Conservation (phyloP, 2,888 invertebrate species). For the Harpalus rufipes region DNA sequence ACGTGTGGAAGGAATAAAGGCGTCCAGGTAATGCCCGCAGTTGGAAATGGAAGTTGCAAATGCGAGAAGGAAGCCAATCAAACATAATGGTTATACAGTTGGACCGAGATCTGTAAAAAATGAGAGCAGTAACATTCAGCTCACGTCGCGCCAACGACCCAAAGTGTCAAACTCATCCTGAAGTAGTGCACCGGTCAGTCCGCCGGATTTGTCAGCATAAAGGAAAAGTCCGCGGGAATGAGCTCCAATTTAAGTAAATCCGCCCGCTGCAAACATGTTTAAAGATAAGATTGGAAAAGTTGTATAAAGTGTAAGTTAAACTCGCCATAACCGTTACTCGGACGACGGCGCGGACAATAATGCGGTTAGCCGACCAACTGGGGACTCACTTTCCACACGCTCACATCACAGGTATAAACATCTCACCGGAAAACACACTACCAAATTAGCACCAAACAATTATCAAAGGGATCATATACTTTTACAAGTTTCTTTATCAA, state of each 20-base stretch:
- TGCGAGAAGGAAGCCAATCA: constrained; percentile 63
- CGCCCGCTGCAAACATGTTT: constrained; percentile 77
- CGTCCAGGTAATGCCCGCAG: constrained; percentile 47
- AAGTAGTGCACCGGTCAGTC: constrained; percentile 70
- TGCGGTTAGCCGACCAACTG: constrained; percentile 69
- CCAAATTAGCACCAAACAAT: not conserved
- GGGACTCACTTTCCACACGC: constrained; percentile 7
- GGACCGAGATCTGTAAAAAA: constrained; percentile 65
- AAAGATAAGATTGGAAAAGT: constrained; percentile 80
- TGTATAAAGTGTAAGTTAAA: constrained; percentile 76
- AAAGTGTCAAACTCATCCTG: constrained; percentile 70
- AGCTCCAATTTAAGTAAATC: constrained; percentile 78
- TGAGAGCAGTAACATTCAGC: constrained; percentile 68
- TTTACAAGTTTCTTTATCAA: too few relatives aligned
- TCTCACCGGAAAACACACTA: not conserved
- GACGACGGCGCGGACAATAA: constrained; percentile 74
- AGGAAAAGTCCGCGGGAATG: constrained; percentile 72
- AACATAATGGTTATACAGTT: constrained; percentile 67
- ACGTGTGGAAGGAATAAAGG: constrained; percentile 7
- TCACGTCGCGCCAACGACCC: constrained; percentile 67
- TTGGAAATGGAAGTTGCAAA: constrained; percentile 64
- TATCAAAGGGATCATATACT: not conserved
- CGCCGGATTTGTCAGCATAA: constrained; percentile 70
- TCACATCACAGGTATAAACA: not conserved
- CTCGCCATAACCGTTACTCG: constrained; percentile 75